Percentiles rank a stretch among this genome's conserved stretches.
Conservation (phyloP, 2,113 vertebrate genomes). For the Chaetura pelagica region DNA sequence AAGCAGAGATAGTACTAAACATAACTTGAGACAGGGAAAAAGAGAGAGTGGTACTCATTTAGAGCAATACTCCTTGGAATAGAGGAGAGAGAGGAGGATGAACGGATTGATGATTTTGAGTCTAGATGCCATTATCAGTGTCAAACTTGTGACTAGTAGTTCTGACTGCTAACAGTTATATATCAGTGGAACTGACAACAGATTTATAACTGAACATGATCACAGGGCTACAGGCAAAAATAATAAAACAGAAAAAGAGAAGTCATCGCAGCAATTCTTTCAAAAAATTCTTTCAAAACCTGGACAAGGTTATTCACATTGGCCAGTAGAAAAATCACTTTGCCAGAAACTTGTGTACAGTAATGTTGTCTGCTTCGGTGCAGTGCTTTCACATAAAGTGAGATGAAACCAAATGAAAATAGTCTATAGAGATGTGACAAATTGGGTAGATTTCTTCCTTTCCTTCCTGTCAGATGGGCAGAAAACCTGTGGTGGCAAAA, state of each 20-base stretch:
- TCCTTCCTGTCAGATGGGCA: not conserved
- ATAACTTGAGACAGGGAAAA: not conserved
- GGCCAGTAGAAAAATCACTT: not conserved
- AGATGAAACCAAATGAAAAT: not conserved
- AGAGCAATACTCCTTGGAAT: not conserved
- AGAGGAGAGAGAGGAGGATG: not conserved
- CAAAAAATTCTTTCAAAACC: not conserved
- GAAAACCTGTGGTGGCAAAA: not conserved
- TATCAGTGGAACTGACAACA: conserved; percentile 10
- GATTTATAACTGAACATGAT: conserved; percentile 5
- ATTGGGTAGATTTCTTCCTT: not conserved
- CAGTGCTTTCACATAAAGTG: not conserved
- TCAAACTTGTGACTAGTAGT: not conserved
- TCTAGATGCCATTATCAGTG: not conserved
- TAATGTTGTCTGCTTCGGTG: not conserved
- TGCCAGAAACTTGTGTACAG: not conserved
- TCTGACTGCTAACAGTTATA: conserved; percentile 21
- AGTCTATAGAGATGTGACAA: not conserved
- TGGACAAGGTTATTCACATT: not conserved
- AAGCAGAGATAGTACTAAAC: not conserved
- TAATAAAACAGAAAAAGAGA: not conserved
- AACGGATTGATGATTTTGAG: not conserved
- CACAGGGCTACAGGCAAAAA: not conserved
- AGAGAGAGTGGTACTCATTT: not conserved
- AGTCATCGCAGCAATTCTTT: not conserved